Evolutionary conservation across 2,113 vertebrate species (phyloP), one percentile per base, ranked within the genome.

Genomic region (Tautogolabrus adspersus): DNA sequence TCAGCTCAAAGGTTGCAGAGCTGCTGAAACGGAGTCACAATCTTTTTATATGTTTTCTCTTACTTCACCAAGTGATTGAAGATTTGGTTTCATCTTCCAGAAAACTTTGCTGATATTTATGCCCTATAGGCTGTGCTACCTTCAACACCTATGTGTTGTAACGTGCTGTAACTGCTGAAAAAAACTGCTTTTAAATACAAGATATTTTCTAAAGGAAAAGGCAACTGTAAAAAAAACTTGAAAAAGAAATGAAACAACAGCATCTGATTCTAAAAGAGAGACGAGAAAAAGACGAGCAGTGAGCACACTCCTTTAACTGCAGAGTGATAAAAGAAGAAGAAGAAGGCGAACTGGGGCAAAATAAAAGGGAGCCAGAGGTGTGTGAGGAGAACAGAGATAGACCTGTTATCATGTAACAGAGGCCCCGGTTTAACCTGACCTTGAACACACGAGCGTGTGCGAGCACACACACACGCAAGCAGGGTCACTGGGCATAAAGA

Each of bases 401-500:
- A 92, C 87, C 82, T 86, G 88, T 90, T 89, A 89, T 92, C 88
- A 68, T 86, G 84, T 90, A 91, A 90, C 81, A 75, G 82, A 85
- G 88, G 73, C 81, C 84, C 46, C 30, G 23, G 9, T 80, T 83
- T 85, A 86, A 89, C 90, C 88, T 89, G 90, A 92, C 92, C 93
- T 93, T 91, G 86, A 91, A 84, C 82, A 86, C 62, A 42, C 40
- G 2, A 34, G 38, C 22, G 38, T 64, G 72, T 59, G 59, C 66
- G 19, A 10, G n/a, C 65, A 54, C 79, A 56, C 72, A 77, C 64
- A 70, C 74, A 81, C 72, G 66, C 60, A 49, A 22, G 78, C 80
- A 65, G 85, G 92, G 89, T 91, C 90, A 91, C 75, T 61, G 82
- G 89, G 89, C 88, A 93, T 88, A 90, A 92, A 91, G 89, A 92